These are phyloP conservation scores for Peromyscus nudipes DNA, from an alignment of 2,797 vertebrate species.

Conservation along the genomic window DNA sequence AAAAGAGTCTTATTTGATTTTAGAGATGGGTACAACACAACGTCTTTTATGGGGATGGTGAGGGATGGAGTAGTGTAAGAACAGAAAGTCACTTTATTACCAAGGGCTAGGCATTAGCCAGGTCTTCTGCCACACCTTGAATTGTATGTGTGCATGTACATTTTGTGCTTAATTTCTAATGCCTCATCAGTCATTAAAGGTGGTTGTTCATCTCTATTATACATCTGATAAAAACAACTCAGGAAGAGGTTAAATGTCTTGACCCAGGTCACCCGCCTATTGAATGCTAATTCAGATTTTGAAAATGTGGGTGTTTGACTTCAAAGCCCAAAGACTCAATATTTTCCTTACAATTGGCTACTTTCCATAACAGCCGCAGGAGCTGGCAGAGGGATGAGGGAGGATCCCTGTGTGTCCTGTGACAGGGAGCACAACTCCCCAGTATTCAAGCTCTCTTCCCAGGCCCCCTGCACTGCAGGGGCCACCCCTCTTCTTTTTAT, in stretches of 20 bases:
- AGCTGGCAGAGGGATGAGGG: background rate
- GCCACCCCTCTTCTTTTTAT: background rate
- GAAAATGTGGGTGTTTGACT: background rate
- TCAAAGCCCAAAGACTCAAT: background rate
- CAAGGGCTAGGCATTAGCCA: background rate
- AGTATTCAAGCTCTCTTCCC: background rate
- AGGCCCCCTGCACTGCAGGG: background rate
- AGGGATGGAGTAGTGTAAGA: background rate
- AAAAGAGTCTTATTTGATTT: background rate
- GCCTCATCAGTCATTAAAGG: background rate
- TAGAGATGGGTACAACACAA: background rate
- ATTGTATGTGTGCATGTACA: background rate
- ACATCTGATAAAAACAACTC: background rate
- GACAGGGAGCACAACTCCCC: background rate
- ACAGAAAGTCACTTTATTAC: background rate
- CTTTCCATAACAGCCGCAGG: background rate
- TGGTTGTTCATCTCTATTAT: background rate
- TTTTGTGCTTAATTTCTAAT: background rate
- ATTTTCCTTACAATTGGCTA: background rate
- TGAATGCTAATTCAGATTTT: conserved; percentile 15
- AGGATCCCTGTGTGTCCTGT: background rate
- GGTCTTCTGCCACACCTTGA: background rate
- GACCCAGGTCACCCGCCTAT: background rate
- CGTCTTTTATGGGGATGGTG: background rate
- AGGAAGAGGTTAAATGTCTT: conserved; percentile 13